Percentiles rank a stretch among this genome's conserved stretches.
Conservation (phyloP, 2,113 vertebrate genomes). For the Cyphomyrus plagiostoma region DNA sequence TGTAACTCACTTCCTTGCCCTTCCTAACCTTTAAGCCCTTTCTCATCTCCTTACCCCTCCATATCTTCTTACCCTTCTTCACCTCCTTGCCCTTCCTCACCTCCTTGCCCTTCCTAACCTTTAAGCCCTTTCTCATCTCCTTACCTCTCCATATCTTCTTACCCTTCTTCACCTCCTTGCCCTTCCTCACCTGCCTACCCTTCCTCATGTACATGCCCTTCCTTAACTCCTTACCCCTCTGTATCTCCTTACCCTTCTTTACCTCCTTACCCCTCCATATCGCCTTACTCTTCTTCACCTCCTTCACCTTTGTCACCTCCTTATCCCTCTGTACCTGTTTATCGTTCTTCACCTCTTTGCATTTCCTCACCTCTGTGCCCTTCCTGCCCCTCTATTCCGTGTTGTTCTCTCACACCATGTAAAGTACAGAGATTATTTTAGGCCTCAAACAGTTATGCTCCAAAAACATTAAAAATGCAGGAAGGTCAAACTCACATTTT, state of each 20-base stretch:
- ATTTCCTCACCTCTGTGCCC: too few relatives aligned
- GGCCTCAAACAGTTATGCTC: background rate
- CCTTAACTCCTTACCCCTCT: too few relatives aligned
- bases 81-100: background rate
- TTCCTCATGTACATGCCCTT: background rate
- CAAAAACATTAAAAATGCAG: background rate
- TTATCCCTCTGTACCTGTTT: too few relatives aligned
- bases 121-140: background rate
- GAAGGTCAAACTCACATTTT: background rate
- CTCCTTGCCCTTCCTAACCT: too few relatives aligned
- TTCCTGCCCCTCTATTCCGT: background rate
- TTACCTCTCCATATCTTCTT: too few relatives aligned
- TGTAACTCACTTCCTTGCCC: background rate
- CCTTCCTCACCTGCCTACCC: background rate
- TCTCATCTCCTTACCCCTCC: background rate
- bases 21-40: too few relatives aligned
- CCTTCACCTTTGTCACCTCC: background rate
- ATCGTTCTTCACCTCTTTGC: background rate
- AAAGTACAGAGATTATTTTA: background rate
- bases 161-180: too few relatives aligned
- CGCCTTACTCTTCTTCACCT: background rate
- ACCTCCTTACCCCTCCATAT: background rate
- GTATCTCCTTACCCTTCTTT: background rate
- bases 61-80: background rate
- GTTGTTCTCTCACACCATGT: background rate